phyloP scores from a whole-genome alignment of 2,797 vertebrate genomes.

The Rhabdophis nuchalis region DNA sequence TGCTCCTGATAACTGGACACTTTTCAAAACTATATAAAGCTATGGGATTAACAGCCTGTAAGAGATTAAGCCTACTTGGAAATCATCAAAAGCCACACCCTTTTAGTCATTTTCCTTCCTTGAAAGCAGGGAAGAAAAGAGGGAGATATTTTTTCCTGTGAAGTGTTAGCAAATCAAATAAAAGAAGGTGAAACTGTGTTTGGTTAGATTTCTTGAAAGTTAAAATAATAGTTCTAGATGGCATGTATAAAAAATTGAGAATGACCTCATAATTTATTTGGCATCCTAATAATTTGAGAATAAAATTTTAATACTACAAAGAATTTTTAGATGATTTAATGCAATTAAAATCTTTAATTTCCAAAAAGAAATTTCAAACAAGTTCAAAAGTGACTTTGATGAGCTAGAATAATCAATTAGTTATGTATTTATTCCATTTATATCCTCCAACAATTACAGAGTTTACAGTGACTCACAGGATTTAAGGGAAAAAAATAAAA shows the following conservation, averaged over 20 bases:
- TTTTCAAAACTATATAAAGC: conserved; percentile 40
- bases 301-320: background rate
- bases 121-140: conserved; percentile 37
- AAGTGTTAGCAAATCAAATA: conserved; percentile 41
- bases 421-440: background rate
- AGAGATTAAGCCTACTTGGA: conserved; percentile 48
- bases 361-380: background rate
- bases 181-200: conserved; percentile 18
- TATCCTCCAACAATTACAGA: background rate
- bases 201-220: conserved; percentile 48
- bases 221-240: conserved; percentile 52
- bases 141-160: conserved; percentile 5
- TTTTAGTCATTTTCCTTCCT: conserved; percentile 57
- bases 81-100: conserved; percentile 54
- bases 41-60: conserved; percentile 32
- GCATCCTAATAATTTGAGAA: background rate
- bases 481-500: background rate
- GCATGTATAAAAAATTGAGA: background rate
- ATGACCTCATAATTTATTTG: background rate
- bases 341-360: too few relatives aligned
- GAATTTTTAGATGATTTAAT: background rate
- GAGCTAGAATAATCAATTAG: background rate
- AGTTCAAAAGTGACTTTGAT: background rate
- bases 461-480: background rate
- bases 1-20: conserved; percentile 48